Conservation (phyloP, 2,888 invertebrate genomes). For the Noctua pronuba region DNA sequence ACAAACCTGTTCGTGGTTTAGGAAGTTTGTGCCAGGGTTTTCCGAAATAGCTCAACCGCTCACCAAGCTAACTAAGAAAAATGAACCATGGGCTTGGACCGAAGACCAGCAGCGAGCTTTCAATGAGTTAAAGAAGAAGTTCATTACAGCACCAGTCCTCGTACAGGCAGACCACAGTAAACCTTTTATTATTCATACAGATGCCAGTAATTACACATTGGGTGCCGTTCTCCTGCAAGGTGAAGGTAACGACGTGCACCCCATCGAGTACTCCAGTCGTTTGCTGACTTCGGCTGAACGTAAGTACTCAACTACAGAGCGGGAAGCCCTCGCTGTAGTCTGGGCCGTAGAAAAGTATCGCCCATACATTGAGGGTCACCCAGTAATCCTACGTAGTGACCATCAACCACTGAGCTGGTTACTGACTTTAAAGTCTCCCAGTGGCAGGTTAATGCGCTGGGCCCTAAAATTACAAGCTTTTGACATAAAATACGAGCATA, state of each 20-base stretch:
- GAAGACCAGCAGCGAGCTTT: neutral
- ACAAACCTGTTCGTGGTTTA: neutral
- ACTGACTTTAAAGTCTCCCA: neutral
- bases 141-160: conserved; percentile 4
- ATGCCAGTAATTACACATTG: no score
- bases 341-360: neutral
- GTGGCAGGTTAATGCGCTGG: neutral
- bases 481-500: conserved; percentile 1
- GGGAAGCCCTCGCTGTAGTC: no score
- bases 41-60: conserved; percentile 1
- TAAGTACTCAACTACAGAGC: conserved; percentile 9
- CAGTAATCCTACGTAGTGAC: neutral
- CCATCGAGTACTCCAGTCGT: conserved; percentile 3
- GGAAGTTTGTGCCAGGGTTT: neutral
- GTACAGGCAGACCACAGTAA: neutral
- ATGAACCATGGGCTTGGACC: neutral
- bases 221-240: conserved; percentile 2
- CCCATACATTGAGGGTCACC: neutral
- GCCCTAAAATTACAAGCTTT: neutral
- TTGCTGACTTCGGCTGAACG: neutral
- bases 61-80: neutral
- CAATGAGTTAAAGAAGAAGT: neutral
- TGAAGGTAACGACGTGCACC: neutral
- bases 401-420: conserved; percentile 5
- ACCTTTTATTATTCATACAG: conserved; percentile 2